Conservation (phyloP, 2,888 invertebrate genomes). For the Hirtodrosophila histrioides region DNA sequence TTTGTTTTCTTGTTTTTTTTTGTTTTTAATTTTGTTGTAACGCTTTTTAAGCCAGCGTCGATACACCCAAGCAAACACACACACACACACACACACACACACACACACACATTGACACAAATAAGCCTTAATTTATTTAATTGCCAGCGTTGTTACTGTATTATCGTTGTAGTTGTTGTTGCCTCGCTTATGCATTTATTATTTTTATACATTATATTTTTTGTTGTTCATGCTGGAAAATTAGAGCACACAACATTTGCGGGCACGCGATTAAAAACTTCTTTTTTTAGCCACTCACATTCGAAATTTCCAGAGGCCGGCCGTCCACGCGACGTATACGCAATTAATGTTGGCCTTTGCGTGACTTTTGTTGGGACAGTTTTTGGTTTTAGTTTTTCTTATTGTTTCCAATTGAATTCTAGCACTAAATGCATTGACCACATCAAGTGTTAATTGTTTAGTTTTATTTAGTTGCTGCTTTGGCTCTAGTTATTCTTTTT, state of each 20-base stretch:
- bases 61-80: too few relatives aligned
- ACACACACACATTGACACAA: slow-evolving; percentile 37
- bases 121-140: slow-evolving; percentile 81
- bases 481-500: neutral
- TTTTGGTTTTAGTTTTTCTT: slow-evolving; percentile 1
- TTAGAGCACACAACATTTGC: slow-evolving; percentile 49
- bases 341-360: slow-evolving; percentile 38
- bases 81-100: neutral
- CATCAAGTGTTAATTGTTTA: slow-evolving; percentile 12
- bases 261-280: slow-evolving; percentile 65
- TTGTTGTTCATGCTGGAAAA: slow-evolving; percentile 39
- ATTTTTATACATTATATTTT: slow-evolving; percentile 10
- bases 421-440: slow-evolving; percentile 3
- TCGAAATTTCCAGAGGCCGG: slow-evolving; percentile 1
- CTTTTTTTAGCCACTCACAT: slow-evolving; percentile 17
- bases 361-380: slow-evolving; percentile 3
- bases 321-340: slow-evolving; percentile 49
- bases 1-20: slow-evolving; percentile 26
- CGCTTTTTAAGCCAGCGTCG: too few relatives aligned
- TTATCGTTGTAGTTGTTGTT: slow-evolving; percentile 29
- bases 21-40: slow-evolving; percentile 1
- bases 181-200: slow-evolving; percentile 40
- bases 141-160: slow-evolving; percentile 56
- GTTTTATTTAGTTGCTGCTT: neutral
- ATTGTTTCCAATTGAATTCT: neutral